Evolutionary conservation across 2,888 invertebrate genomes (phyloP).

Genomic region (Caenorhabditis panamensis): DNA sequence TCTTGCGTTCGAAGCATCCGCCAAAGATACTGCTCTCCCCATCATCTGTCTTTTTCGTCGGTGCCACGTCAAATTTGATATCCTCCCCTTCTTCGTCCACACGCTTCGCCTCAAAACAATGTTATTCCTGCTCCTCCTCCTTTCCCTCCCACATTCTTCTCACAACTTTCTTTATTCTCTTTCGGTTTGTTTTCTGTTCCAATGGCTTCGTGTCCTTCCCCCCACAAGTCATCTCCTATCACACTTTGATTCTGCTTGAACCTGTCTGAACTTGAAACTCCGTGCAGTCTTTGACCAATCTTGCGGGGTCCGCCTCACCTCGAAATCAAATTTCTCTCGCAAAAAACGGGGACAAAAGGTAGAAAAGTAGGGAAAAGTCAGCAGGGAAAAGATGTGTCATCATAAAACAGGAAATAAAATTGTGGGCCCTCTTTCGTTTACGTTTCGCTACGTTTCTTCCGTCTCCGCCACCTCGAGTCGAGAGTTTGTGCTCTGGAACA

Average conservation of each 20-base stretch:
- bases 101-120: not conserved
- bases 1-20: constrained; percentile 1
- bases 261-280: not conserved
- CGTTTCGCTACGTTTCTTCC: constrained; percentile 12
- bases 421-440: constrained; percentile 40
- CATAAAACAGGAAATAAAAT: constrained; percentile 58
- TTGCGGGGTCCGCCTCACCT: not conserved
- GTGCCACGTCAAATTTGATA: constrained; percentile 50
- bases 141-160: constrained; percentile 17
- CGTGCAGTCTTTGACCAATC: not conserved
- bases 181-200: not conserved
- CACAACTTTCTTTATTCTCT: constrained; percentile 6
- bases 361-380: constrained; percentile 33
- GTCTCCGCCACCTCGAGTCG: not conserved
- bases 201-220: not conserved
- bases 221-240: not conserved
- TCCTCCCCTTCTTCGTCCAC: constrained; percentile 20
- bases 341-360: constrained; percentile 16
- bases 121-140: not conserved
- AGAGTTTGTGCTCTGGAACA: not conserved
- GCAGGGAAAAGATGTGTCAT: constrained; percentile 49
- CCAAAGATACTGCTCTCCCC: constrained; percentile 17
- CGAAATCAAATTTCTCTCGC: not conserved
- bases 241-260: not conserved
- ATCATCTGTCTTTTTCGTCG: constrained; percentile 24